Conservation (phyloP, 2,888 invertebrate genomes). For the Subacronicta megacephala region DNA sequence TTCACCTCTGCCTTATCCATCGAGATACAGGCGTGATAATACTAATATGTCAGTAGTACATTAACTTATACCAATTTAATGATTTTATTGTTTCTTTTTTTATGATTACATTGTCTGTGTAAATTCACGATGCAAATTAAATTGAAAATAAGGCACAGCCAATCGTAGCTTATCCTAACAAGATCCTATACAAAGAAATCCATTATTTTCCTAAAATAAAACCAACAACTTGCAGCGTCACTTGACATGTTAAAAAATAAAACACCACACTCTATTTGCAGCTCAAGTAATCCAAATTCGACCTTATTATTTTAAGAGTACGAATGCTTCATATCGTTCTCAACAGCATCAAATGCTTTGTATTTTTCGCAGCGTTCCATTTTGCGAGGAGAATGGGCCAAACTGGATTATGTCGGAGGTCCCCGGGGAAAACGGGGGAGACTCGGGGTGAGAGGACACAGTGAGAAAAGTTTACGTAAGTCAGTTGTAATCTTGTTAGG, state of each 20-base stretch:
- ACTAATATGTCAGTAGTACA: no score
- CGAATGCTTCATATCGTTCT: conserved; percentile 36
- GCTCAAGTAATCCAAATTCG: conserved; percentile 32
- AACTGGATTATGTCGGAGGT: conserved; percentile 82
- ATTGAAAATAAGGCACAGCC: conserved; percentile 2
- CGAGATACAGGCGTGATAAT: no score
- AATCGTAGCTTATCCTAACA: neutral
- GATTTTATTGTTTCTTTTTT: no score
- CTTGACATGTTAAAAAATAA: conserved; percentile 27
- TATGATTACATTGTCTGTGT: no score
- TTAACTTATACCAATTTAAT: no score
- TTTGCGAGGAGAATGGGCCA: conserved; percentile 71
- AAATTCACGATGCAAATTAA: conserved; percentile 16
- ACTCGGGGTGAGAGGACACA: conserved; percentile 38
- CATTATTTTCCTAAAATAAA: conserved; percentile 54
- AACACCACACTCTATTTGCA: conserved; percentile 10
- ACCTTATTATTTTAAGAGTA: conserved; percentile 29
- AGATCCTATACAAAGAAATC: conserved; percentile 39
- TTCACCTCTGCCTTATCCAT: no score
- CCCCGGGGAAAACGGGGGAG: conserved; percentile 63
- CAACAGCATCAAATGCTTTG: conserved; percentile 28
- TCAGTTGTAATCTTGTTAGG: conserved; percentile 76
- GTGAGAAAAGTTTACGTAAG: conserved; percentile 73
- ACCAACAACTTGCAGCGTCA: conserved; percentile 36
- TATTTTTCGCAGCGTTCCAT: conserved; percentile 63